Percentiles rank a stretch among this genome's conserved stretches.
phyloP scores from a whole-genome alignment of 2,113 vertebrate genomes.

The Periophthalmodon schlosseri region DNA sequence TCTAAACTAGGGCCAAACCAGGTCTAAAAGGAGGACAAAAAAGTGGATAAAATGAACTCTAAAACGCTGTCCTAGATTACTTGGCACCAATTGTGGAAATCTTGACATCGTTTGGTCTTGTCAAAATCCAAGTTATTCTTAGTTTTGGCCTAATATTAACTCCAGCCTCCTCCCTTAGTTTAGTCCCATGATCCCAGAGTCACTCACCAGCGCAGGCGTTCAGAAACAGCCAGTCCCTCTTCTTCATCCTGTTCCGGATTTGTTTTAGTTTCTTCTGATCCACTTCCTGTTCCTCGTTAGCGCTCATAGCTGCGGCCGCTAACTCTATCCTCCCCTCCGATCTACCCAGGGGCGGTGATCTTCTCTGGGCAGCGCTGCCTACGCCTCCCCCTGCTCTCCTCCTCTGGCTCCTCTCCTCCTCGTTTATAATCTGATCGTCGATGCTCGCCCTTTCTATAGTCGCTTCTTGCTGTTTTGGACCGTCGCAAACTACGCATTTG shows the following conservation, averaged over 20 bases:
- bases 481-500: constrained; percentile 92
- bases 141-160: background rate
- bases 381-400: constrained; percentile 84
- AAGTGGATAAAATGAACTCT: too few relatives aligned
- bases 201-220: constrained; percentile 96
- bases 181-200: background rate
- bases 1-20: too few relatives aligned
- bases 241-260: constrained; percentile 97
- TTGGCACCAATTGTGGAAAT: too few relatives aligned
- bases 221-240: constrained; percentile 96
- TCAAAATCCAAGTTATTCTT: too few relatives aligned
- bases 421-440: constrained; percentile 87
- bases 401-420: constrained; percentile 89
- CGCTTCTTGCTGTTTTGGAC: constrained; percentile 83
- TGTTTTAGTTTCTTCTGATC: constrained; percentile 96
- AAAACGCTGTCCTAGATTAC: too few relatives aligned
- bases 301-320: constrained; percentile 80
- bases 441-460: constrained; percentile 84
- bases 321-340: constrained; percentile 93
- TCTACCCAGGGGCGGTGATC: constrained; percentile 84
- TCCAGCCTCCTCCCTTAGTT: background rate
- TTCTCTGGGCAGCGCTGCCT: constrained; percentile 79
- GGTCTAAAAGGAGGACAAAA: too few relatives aligned
- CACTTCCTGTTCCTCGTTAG: constrained; percentile 87
- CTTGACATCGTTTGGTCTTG: too few relatives aligned